phyloP scores from a whole-genome alignment of 2,888 invertebrate genomes.

The Tenthredo scrophulariae region DNA sequence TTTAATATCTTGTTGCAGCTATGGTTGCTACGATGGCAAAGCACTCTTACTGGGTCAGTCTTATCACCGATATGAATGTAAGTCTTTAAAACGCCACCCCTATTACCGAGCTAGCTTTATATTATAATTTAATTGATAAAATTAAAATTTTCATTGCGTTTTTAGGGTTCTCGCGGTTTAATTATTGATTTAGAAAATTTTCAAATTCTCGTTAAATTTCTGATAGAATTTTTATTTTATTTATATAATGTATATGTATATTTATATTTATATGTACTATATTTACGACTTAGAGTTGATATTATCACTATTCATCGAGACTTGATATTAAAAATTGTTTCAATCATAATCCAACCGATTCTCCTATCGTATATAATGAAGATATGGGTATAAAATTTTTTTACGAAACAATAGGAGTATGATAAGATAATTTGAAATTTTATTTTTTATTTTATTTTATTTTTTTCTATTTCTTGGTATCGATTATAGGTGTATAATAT shows the following conservation, averaged over 20 bases:
- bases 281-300: neutral
- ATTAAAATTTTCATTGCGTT: neutral
- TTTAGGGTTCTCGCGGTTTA: neutral
- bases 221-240: neutral
- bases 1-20: neutral
- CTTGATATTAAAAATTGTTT: neutral
- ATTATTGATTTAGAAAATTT: neutral
- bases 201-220: neutral
- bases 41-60: constrained; percentile 19
- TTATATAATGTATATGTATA: too few species aligned
- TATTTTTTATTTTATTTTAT: neutral
- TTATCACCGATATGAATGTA: neutral
- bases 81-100: neutral
- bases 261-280: neutral
- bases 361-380: neutral
- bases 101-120: neutral
- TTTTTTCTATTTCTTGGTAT: neutral
- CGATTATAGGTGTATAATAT: neutral
- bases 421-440: neutral
- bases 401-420: neutral
- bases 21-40: neutral
- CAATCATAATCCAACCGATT: neutral
- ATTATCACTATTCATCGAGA: neutral
- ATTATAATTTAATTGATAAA: neutral
- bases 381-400: too few species aligned